Base-by-base conservation (phyloP, 2,888 invertebrate species). In the Sarcophaga caerulescens region DNA sequence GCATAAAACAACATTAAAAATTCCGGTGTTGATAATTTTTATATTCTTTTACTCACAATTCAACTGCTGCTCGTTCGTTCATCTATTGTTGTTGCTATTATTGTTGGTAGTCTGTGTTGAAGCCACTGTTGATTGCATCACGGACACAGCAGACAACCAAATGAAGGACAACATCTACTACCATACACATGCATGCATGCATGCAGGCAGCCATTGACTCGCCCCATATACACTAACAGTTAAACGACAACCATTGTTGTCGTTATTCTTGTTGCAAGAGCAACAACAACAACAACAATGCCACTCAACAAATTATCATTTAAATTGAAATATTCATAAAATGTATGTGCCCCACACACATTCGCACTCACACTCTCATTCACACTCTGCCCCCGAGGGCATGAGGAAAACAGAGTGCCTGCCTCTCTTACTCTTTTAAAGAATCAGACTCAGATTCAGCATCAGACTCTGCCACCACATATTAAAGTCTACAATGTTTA, bases 281-380 rank as follows among this genome's bases (percentile, higher is more conserved):
- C 77, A 85, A 76, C 82, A 82, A 80, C 82, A 76, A 80, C 82
- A 76, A 52, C 77, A 77, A 78, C 65, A 81, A 60, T 74, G 86
- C 84, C 78, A 86, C 84, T 86, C 86, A 84, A 79, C 81, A 81
- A 86, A 86, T 86, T 86, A 86, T 86, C 86, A 86, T 84, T 86
- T 86, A 86, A 86, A 86, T 86, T 86, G 86, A 86, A 86, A 86
- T 86, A 86, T 86, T 86, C 84, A 84, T 84, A 84, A 78, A 81
- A 81, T 75, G 78, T 69, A 71, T 45, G n/a, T 68, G 45, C n/a
- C 44, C 17, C 17, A 45, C 19, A 45, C 45, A 66, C 45, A 66
- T 47, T 21, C 4, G 44, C 71, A 57, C 12, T 25, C 11, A 35
- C 5, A 23, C 63, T n/a, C n/a, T 19, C 60, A 44, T 17, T 25